Conservation (phyloP, 2,113 vertebrate species). For the Cichladusa arquata region DNA sequence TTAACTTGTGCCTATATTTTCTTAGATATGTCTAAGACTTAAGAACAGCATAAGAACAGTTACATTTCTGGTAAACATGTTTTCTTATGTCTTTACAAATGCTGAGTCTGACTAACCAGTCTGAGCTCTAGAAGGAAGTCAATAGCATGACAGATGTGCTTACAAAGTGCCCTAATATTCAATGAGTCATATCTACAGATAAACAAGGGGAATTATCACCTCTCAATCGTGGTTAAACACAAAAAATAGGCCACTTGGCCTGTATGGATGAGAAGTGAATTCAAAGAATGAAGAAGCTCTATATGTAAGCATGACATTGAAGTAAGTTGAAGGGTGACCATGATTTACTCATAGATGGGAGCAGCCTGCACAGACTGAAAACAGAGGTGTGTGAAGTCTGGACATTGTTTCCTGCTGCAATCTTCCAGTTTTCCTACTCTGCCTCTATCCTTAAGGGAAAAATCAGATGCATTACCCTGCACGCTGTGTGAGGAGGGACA, state of each 20-base stretch:
- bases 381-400: neutral
- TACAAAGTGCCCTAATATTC: neutral
- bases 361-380: neutral
- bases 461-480: neutral
- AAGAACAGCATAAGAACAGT: neutral
- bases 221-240: neutral
- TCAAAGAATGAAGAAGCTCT: neutral
- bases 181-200: neutral
- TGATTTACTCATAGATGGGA: neutral
- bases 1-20: neutral
- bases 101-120: neutral
- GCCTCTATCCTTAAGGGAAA: neutral
- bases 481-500: neutral
- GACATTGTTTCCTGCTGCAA: neutral
- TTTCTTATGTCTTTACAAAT: neutral
- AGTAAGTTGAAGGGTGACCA: neutral
- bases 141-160: accelerated
- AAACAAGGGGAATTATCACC: neutral
- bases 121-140: neutral
- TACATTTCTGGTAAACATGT: neutral
- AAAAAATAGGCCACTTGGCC: neutral
- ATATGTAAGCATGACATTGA: neutral
- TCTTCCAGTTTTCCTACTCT: neutral
- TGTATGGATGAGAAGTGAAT: neutral
- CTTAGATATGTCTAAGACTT: neutral